Evolutionary conservation across 2,888 invertebrate species (phyloP).

Genomic region (Lepeophtheirus nordmannii): DNA sequence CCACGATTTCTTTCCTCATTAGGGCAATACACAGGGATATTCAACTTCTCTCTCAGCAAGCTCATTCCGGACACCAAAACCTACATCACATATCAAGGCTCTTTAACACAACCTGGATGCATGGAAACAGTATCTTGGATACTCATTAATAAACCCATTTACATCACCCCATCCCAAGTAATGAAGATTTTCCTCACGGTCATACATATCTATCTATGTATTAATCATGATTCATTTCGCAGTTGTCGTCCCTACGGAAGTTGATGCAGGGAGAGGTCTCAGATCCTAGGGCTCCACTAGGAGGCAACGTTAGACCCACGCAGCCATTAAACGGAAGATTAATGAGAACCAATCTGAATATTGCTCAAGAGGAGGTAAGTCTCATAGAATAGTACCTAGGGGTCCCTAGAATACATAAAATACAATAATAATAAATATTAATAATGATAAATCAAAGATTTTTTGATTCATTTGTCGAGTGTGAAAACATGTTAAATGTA

Average conservation of each 20-base stretch:
- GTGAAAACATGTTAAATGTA: too few relatives aligned
- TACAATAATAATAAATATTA: too few relatives aligned
- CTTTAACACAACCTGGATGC: slow-evolving; percentile 15
- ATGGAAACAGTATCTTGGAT: slow-evolving; percentile 18
- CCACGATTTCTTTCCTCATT: neutral
- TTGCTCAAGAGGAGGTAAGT: neutral
- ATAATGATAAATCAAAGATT: too few relatives aligned
- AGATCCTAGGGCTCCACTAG: slow-evolving; percentile 19
- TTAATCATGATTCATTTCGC: neutral
- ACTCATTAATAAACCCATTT: slow-evolving; percentile 14
- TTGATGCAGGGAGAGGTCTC: slow-evolving; percentile 16
- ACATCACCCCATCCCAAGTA: slow-evolving; percentile 17
- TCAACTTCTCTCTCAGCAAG: neutral
- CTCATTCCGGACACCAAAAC: slow-evolving; percentile 1
- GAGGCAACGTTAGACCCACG: slow-evolving; percentile 20
- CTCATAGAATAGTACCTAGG: too few relatives aligned
- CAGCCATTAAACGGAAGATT: slow-evolving; percentile 21
- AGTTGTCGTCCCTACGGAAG: slow-evolving; percentile 13
- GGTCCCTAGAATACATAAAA: too few relatives aligned
- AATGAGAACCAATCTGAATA: slow-evolving; percentile 15
- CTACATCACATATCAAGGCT: slow-evolving; percentile 16
- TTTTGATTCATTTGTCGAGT: too few relatives aligned
- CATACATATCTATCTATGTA: neutral
- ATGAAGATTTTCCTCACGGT: neutral
- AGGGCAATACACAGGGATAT: neutral